Base-by-base conservation (phyloP, 2,113 vertebrate genomes). In the Dermatemys mawii region DNA sequence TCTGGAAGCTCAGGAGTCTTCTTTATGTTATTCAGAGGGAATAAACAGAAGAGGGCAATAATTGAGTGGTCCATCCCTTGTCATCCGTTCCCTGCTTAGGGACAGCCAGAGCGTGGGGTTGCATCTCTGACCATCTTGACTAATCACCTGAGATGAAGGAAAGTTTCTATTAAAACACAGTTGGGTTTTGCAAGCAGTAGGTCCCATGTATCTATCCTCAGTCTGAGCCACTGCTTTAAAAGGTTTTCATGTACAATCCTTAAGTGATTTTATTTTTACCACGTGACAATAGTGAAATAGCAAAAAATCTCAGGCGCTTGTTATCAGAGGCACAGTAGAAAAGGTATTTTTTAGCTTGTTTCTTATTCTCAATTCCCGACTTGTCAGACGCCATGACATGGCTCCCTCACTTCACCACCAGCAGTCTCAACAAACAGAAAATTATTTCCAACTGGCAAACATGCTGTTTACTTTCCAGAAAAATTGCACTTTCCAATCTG, bases 391-490 rank as follows among this genome's bases (percentile, higher is more conserved):
- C 96, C 97, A 97, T 98, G 98, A 97, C 95, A 93, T 1, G 81
- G 94, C 97, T 98, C 98, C 97, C 97, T 98, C 98, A 98, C 85
- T 50, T 95, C 90, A 38, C 10, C 7, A 91, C 86, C 51, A 95
- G 94, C 93, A 90, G 97, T 96, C 97, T 97, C 98, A 98, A 97
- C 97, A 98, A 98, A 98, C 97, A 98, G 97, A 97, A 98, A 97
- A 98, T 97, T 35, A 98, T 98, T 98, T 98, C 97, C 98, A 97
- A 97, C 97, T 94, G 95, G 97, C 97, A 97, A 98, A 98, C 97
- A 98, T 8, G 93, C 97, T 98, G 98, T 98, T 98, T 98, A 98
- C 97, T 98, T 98, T 98, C 97, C 95, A 90, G 97, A 97, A 97
- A 98, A 97, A 97, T 90, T 97, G 98, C 97, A 97, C 97, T 98